A percentile compares a stretch with the other conserved stretches of the same genome.
Evolutionary conservation across 2,888 invertebrate genomes (phyloP).

Genomic region (Carpatolechia fugitivella): DNA sequence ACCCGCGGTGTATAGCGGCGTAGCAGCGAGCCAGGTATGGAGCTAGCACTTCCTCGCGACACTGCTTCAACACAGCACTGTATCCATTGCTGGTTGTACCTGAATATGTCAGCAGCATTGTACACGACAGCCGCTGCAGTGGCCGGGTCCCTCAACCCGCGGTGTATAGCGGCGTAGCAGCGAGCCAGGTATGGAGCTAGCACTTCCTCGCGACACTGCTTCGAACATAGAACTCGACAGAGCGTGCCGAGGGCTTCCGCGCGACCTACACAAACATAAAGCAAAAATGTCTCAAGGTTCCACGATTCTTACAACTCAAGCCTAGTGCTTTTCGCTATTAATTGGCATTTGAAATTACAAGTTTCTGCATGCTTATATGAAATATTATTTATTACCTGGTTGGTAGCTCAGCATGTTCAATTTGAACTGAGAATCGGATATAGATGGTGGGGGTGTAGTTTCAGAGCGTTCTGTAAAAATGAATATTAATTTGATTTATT

Average conservation of each 20-base stretch:
- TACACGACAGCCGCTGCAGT: constrained; percentile 92
- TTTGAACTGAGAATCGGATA: constrained; percentile 83
- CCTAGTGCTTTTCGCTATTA: no score
- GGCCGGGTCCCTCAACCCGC: constrained; percentile 87
- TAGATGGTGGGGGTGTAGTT: constrained; percentile 78
- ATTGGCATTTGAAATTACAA: no score
- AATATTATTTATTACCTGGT: constrained; percentile 66
- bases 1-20: constrained; percentile 92
- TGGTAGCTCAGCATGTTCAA: constrained; percentile 89
- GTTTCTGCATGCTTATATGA: no score
- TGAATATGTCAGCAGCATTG: constrained; percentile 92
- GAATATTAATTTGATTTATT: no score
- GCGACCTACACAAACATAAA: constrained; percentile 74
- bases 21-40: constrained; percentile 96
- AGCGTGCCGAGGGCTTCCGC: constrained; percentile 97
- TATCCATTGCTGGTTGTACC: no score
- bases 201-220: constrained; percentile 96
- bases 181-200: constrained; percentile 95
- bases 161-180: constrained; percentile 94
- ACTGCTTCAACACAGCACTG: no score
- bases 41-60: constrained; percentile 94
- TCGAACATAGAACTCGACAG: constrained; percentile 97
- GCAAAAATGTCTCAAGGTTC: background rate
- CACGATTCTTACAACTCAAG: no score
- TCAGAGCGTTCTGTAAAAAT: constrained; percentile 61